Percentiles rank a stretch among this genome's conserved stretches.
phyloP scores from a whole-genome alignment of 2,113 vertebrate genomes.

The Ailurus styani region DNA sequence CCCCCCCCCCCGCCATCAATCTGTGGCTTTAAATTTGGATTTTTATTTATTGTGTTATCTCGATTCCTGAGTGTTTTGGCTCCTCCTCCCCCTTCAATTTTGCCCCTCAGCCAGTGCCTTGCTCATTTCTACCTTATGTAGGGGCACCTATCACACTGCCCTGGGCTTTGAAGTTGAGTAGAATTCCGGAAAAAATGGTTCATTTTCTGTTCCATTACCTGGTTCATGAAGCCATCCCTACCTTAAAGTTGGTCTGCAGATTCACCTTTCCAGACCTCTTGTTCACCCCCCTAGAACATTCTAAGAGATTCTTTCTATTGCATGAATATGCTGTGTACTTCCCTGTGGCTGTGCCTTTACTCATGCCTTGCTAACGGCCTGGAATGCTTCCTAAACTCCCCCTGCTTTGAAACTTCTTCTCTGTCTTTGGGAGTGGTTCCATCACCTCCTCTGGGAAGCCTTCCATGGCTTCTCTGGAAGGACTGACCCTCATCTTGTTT shows the following conservation, averaged over 20 bases:
- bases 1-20: neutral
- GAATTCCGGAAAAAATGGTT: neutral
- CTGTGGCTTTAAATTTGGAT: neutral
- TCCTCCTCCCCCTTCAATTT: neutral
- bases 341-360: neutral
- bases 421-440: neutral
- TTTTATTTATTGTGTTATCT: neutral
- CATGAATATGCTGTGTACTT: rapidly evolving
- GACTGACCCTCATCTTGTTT: rapidly evolving
- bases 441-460: neutral
- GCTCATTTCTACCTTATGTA: too few species aligned
- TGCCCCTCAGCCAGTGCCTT: neutral
- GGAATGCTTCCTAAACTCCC: neutral
- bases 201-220: neutral
- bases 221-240: too few species aligned
- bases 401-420: neutral
- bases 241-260: neutral
- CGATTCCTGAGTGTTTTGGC: neutral
- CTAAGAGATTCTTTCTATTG: neutral
- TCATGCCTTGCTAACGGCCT: neutral
- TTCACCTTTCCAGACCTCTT: neutral
- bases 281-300: neutral
- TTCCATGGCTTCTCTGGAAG: neutral
- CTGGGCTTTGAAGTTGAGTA: neutral
- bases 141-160: too few species aligned